These are phyloP conservation scores for Mylabris sibirica DNA, from an alignment of 2,888 invertebrate species.

Conservation along the genomic window DNA sequence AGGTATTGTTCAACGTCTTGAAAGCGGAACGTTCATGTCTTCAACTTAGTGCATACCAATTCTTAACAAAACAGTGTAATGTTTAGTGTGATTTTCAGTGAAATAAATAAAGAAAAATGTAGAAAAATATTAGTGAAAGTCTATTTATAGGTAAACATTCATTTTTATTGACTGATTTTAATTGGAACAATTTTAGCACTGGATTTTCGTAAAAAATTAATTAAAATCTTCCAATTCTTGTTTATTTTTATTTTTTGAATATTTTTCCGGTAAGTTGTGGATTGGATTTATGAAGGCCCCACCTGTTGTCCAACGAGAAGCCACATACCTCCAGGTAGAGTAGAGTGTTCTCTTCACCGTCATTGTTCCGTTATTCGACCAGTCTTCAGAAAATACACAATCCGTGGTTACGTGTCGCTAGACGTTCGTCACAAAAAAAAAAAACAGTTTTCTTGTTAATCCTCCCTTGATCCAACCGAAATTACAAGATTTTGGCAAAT, in stretches of 20 bases:
- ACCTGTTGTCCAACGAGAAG: conserved; percentile 35
- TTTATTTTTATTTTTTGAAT: background rate
- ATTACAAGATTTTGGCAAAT: conserved; percentile 14
- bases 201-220: too few species aligned
- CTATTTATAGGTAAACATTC: background rate
- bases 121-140: background rate
- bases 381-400: conserved; percentile 41
- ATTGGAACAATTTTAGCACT: too few species aligned
- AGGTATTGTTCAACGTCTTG: background rate
- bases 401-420: conserved; percentile 26
- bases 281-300: conserved; percentile 32
- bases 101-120: background rate
- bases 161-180: too few species aligned
- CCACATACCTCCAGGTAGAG: conserved; percentile 31
- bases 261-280: background rate
- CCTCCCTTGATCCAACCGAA: background rate
- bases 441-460: conserved; percentile 19
- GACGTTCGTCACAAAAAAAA: conserved; percentile 25
- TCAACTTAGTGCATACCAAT: background rate
- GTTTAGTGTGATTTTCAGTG: background rate
- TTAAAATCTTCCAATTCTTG: background rate
- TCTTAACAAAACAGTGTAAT: background rate
- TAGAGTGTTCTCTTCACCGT: conserved; percentile 36
- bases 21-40: background rate
- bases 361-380: conserved; percentile 48